Evolutionary conservation across 2,888 invertebrate species (phyloP), one percentile per base, ranked within the genome.

Genomic region (Bellardia bayeri): DNA sequence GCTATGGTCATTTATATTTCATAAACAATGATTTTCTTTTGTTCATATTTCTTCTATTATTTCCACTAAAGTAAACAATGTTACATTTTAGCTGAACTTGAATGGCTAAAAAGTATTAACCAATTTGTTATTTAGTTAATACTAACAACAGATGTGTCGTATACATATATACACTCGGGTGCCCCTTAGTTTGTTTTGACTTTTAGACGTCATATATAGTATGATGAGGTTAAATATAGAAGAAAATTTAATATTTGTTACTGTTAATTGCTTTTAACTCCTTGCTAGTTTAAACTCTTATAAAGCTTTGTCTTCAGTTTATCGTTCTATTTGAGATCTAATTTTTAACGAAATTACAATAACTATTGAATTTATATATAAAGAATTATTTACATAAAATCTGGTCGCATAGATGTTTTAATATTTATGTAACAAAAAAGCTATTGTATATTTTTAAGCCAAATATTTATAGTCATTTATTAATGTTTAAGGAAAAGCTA

Each of bases 51-150:
- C 64, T 72, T 72, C n/a, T 11, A 40, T 61, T 74, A 45, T 64
- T 88, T 84, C 30, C 82, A 79, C 64, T n/a, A 61, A 72, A 76
- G 45, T 66, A 23, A 74, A 71, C 30, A 23, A 33, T 30, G 37
- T 30, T 69, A 75, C 3, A 69, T 40, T 76, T 64, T 42, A 11
- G 37, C 3, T 63, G 63, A 74, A 86, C 78, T 83, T 79, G 79
- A 69, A 78, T 56, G 14, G 16, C 30, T 49, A 51, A 49, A 81
- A 75, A 71, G 14, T 63, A 75, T 54, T 74, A 42, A 56, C 54
- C 71, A 69, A 66, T 16, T 40, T 49, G 69, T 33, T 54, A 69
- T 69, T 80, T 61, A 63, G 54, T 30, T 45, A 45, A 37, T 33
- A 30, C 71, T 42, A 71, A 80, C 23, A 30, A 40, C 30, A 71